Base-by-base conservation (phyloP, 1,140 invertebrate genomes). In the Megalonaias nervosa region DNA sequence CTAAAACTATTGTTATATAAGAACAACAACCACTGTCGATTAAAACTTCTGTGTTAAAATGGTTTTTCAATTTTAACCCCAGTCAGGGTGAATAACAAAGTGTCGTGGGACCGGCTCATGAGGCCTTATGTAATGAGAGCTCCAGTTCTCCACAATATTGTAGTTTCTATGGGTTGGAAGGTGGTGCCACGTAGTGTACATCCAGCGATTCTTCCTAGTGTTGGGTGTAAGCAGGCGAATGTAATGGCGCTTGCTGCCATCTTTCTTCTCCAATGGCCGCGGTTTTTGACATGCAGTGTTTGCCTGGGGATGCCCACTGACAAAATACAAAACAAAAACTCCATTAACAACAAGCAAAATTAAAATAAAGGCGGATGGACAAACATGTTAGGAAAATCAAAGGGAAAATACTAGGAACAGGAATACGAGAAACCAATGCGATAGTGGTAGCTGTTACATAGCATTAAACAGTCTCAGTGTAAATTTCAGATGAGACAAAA, bases 131-230 rank as follows among this genome's bases (percentile, higher is more conserved):
- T 87, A 89, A 57, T 85, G 82, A 38, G 85, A 85, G 66, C 83
- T 88, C 81, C 75, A 79, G 79, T 89, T 89, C 58, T 71, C 75
- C 6, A 86, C 87, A 13, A 69, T 76, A 68, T 86, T 75, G 38
- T 77, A 67, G 55, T 84, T 77, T 55, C 38, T 75, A 75, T 87
- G 88, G 58, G 84, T 77, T n/a, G 85, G 84, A 38, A 87, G 77
- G 64, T 88, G 87, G 77, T 88, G 87, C 87, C 87, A 88, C 12
- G 87, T 88, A 66, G 87, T 86, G 69, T 87, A 81, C 84, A 85
- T 85, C 86, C 86, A 87, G 26, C 84, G 82, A n/a, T 85, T 83
- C 21, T 77, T 72, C 0, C 87, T 82, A 23, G 85, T 84, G 19
- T 81, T 64, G 2, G 85, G 82, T 4, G 85, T 81, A 59, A 86